Percentiles rank a stretch among this genome's conserved stretches.
These are phyloP conservation scores for Actenoides lindsayi DNA, from an alignment of 2,113 vertebrate species.

Conservation along the genomic window DNA sequence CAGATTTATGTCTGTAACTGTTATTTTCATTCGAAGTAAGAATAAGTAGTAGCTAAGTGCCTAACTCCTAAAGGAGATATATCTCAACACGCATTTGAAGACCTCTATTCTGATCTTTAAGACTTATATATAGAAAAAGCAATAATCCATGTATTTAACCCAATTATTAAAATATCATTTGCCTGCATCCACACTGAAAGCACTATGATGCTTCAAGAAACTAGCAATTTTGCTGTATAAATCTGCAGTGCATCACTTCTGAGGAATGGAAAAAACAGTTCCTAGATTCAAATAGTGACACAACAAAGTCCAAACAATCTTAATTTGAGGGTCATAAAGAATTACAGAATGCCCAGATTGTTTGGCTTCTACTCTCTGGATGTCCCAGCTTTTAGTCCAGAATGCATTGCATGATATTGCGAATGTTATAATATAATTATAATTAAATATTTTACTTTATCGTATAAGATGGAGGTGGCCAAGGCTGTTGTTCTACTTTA, in stretches of 20 bases:
- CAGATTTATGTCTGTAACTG: neutral
- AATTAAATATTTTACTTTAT: neutral
- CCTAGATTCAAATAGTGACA: neutral
- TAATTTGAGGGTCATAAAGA: accelerated
- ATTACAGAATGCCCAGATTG: neutral
- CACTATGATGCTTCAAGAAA: neutral
- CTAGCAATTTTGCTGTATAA: neutral
- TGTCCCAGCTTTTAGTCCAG: neutral
- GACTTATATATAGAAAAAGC: neutral
- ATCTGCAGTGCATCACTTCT: neutral
- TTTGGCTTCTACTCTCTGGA: neutral
- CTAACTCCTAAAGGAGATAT: neutral
- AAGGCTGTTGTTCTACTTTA: neutral
- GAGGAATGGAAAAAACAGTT: neutral
- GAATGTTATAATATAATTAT: neutral
- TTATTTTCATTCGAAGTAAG: neutral
- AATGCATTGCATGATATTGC: neutral
- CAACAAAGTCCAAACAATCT: neutral
- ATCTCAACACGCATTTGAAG: neutral
- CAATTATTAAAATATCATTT: neutral
- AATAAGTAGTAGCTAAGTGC: neutral
- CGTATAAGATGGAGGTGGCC: neutral
- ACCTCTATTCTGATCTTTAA: neutral
- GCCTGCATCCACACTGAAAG: neutral
- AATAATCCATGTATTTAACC: neutral